These are phyloP conservation scores for Apamea monoglypha DNA, from an alignment of 2,888 invertebrate species.

Conservation along the genomic window DNA sequence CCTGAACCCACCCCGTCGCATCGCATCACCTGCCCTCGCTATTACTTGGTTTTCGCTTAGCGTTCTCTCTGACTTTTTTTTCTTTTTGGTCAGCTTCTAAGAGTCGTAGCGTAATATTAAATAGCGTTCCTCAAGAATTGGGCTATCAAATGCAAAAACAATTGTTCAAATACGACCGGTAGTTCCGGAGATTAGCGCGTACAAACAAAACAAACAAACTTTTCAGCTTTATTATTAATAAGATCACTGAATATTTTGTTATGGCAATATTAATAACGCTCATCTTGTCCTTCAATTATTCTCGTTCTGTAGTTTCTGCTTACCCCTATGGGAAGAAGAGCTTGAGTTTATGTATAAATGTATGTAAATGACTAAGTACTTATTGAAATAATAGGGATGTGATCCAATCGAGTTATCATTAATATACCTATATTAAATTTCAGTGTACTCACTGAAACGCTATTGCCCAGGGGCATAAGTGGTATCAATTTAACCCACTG, in stretches of 20 bases:
- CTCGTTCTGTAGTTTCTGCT: background rate
- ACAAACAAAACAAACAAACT: no score
- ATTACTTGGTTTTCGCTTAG: no score
- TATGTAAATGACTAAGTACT: background rate
- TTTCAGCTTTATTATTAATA: no score
- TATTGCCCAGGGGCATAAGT: background rate
- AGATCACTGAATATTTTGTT: background rate
- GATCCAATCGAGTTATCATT: background rate
- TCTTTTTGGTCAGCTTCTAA: no score
- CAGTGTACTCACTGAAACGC: background rate
- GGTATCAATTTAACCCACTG: constrained; percentile 9
- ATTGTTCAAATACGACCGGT: no score
- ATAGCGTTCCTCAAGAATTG: no score
- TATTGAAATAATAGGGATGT: background rate
- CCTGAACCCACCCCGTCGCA: no score
- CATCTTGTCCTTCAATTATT: background rate
- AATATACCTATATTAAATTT: background rate
- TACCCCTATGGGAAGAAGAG: background rate
- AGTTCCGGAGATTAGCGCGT: no score
- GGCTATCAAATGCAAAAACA: no score
- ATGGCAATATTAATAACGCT: background rate
- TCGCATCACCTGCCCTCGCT: no score
- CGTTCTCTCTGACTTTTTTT: no score
- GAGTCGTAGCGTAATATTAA: no score
- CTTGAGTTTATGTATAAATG: background rate